Base-by-base conservation (phyloP, 2,888 invertebrate genomes). In the Lochmaea crataegi region DNA sequence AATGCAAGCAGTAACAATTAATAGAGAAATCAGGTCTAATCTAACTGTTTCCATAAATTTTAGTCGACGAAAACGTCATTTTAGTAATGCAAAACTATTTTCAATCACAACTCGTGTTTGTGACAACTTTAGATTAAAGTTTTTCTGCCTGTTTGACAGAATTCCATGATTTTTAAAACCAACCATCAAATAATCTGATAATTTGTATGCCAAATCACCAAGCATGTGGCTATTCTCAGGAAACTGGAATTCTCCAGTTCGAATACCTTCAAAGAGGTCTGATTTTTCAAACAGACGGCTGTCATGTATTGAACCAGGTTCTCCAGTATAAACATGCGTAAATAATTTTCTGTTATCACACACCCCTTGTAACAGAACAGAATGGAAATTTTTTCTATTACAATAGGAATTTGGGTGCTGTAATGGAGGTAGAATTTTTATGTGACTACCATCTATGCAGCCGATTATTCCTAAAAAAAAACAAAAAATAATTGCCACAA, bases 261-360 rank as follows among this genome's bases (percentile, higher is more conserved):
- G 41, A 41, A 79, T 76, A 56, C 65, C 70, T 42, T 57, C 16
- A 22, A 14, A 74, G 10, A 76, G 65, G 57, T 79, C 78, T 22
- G 79, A 79, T 71, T 73, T 73, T 51, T 72, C 51, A 71, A 75
- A 77, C 18, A 79, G 63, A 51, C 73, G 60, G 22, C 53, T 58
- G 61, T 78, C 78, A 66, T 78, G 78, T 38, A 77, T 69, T 26
- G 74, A 78, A 7, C 78, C 75, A 16, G 70, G 71, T 72, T 78
- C 75, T 22, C 77, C 79, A 63, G 75, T 71, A 75, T 77, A 79
- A 56, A 73, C 73, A 73, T 79, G 69, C 11, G 65, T 77, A 61
- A 79, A 78, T 64, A 75, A 71, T 61, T 73, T 76, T 60, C 57
- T 41, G 51, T 76, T 66, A 58, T 79, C 76, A 75, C 77, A 78